A percentile compares a stretch with the other conserved stretches of the same genome.
These are phyloP conservation scores for Caenorhabditis latens DNA, from an alignment of 1,140 invertebrate species.

Conservation along the genomic window DNA sequence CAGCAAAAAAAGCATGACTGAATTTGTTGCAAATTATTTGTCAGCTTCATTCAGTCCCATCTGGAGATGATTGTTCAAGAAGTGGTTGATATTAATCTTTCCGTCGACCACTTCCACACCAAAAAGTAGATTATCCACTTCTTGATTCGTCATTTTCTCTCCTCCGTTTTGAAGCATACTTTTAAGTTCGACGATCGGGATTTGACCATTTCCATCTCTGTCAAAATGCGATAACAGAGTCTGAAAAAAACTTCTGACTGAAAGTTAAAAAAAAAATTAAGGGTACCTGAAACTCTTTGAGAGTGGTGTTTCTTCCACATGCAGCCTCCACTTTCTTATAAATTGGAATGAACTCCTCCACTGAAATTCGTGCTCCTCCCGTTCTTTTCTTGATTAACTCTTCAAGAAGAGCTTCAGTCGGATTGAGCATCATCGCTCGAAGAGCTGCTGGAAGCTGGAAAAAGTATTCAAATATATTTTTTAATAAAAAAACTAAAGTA, in stretches of 20 bases:
- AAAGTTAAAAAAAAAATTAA: neutral
- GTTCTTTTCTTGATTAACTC: constrained; percentile 49
- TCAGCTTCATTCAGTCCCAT: constrained; percentile 14
- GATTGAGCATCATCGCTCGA: constrained; percentile 57
- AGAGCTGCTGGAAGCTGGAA: constrained; percentile 46
- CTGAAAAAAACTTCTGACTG: constrained; percentile 8
- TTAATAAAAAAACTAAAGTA: neutral
- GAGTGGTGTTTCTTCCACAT: constrained; percentile 31
- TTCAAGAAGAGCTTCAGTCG: constrained; percentile 51
- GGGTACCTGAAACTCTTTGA: constrained; percentile 48
- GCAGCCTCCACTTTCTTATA: constrained; percentile 56
- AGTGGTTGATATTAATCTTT: constrained; percentile 40
- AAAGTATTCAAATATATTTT: neutral
- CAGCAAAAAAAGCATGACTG: neutral
- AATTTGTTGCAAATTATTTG: neutral
- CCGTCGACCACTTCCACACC: constrained; percentile 56
- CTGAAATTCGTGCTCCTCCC: constrained; percentile 28
- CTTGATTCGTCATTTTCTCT: constrained; percentile 53
- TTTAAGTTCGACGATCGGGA: constrained; percentile 39
- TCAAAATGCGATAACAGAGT: constrained; percentile 55
- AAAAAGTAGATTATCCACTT: constrained; percentile 55
- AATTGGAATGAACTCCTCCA: constrained; percentile 62
- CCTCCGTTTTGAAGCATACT: constrained; percentile 58
- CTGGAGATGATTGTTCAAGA: constrained; percentile 41
- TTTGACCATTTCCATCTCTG: constrained; percentile 51